Evolutionary conservation across 2,888 invertebrate genomes (phyloP), one percentile per base, ranked within the genome.

Genomic region (Cabera pusaria): DNA sequence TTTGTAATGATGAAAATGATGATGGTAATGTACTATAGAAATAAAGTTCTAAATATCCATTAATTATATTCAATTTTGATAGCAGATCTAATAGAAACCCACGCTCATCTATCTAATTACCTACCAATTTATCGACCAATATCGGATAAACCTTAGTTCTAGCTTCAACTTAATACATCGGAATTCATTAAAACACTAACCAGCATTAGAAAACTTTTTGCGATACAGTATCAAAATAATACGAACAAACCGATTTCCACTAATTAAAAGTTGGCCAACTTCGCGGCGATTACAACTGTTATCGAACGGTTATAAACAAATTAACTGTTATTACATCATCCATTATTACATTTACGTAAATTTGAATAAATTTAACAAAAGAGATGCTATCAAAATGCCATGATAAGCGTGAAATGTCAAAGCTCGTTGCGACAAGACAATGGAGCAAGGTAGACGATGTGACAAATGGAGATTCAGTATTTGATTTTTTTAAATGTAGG

Each of bases 381-480:
- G n/a, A 28, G 44, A 37, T 26, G 25, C 24, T 23, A 35, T 35
- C 27, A 29, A 45, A 57, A 52, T 58, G 56, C 45, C 56, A 56
- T 51, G 42, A 43, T 29, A 52, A 45, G 46, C 57, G 57, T 56
- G 57, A 57, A 59, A 63, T 65, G 62, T 52, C 58, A 64, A 55
- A 58, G 56, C 3, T 8, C 14, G 23, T 59, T 56, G 49, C 48
- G 52, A 45, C 27, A 28, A 40, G 25, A 48, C 48, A 49, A 51
- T 42, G 43, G 37, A 16, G 21, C 4, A 21, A 25, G 17, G 37
- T 44, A 29, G 22, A 40, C 26, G 21, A 37, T 26, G 36, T 22
- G 25, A 34, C 33, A 33, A 44, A 34, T 31, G n/a, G 32, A 25
- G 23, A 36, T 39, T 12, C n/a, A 38, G 6, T 14, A 12, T 11